Percentiles rank a stretch among this genome's conserved stretches.
Evolutionary conservation across 1,140 invertebrate species (phyloP).

Genomic region (Heliothis subflexa): DNA sequence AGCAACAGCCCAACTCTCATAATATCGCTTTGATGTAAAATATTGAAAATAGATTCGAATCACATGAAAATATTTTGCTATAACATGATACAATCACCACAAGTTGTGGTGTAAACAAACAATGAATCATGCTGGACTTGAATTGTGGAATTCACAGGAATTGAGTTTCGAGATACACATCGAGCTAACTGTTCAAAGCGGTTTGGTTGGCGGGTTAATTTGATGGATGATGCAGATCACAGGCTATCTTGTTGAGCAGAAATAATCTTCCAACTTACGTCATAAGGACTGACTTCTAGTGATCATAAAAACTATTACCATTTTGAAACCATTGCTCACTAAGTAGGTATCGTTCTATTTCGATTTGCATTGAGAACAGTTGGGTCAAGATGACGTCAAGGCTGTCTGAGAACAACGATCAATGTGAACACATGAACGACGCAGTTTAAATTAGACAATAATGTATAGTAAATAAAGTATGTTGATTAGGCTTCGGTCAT

Average conservation of each 20-base stretch:
- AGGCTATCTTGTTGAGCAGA: constrained; percentile 27
- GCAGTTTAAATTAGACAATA: constrained; percentile 47
- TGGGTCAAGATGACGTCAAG: constrained; percentile 52
- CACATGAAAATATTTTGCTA: constrained; percentile 10
- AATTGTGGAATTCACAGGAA: constrained; percentile 42
- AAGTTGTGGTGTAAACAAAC: constrained; percentile 50
- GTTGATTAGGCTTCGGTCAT: constrained; percentile 22
- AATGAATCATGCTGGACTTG: constrained; percentile 53
- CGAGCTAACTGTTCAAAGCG: constrained; percentile 30
- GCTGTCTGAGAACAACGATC: constrained; percentile 45
- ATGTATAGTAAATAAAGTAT: not conserved
- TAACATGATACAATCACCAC: constrained; percentile 32
- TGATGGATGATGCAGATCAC: constrained; percentile 50
- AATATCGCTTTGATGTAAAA: not conserved
- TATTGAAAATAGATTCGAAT: constrained; percentile 13
- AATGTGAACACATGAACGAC: constrained; percentile 41
- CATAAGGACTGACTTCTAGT: not conserved
- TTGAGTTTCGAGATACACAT: constrained; percentile 32
- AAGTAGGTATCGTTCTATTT: constrained; percentile 48
- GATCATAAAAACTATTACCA: constrained; percentile 31
- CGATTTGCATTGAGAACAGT: constrained; percentile 47
- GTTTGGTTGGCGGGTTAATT: constrained; percentile 38
- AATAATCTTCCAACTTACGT: constrained; percentile 25
- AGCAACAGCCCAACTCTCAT: not conserved
- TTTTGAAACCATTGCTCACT: constrained; percentile 26